Base-by-base conservation (phyloP, 2,888 invertebrate genomes). In the Sinohyriopsis cumingii region DNA sequence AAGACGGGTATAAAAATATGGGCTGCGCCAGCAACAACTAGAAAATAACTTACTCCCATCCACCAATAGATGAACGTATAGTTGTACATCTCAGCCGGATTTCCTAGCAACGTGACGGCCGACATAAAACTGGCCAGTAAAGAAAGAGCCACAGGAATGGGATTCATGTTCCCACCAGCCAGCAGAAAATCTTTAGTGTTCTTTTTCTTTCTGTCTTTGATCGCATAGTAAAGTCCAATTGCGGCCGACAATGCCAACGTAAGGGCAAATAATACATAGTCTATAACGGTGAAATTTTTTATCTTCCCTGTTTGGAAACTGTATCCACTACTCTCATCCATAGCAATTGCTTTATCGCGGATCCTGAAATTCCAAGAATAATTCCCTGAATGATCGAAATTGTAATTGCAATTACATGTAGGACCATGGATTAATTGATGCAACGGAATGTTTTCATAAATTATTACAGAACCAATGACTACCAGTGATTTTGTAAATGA, bases 81-180 rank as follows among this genome's bases (percentile, higher is more conserved):
- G 69, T 82, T 82, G 76, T 89, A 89, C 79, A 88, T 86, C 77
- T 89, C 89, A 7, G 86, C 84, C 25, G 89, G 88, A 7, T 84
- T 86, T 9, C 89, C 89, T 18, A 89, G 83, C 63, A 89, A 72
- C 9, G 89, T 89, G 54, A 89, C 87, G 69, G 89, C 89, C 33
- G 88, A 88, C 89, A 89, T 89, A 77, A 89, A 89, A 75, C 86
- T 87, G 53, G 89, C 89, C 55, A 89, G 78, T 60, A 89, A 77
- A n/a, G 89, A 89, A 73, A 89, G 75, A 0, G 88, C 80, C 22
- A 89, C 88, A 0, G 89, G 89, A 7, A 83, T 68, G 0, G 87
- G 81, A 55, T 80, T 80, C 89, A 89, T 89, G 67, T 85, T 82
- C 7, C 87, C 83, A 7, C 87, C 86, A 1, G 89, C 89, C 74